Conservation (phyloP, 2,888 invertebrate genomes). For the Amblyjoppa proteus region DNA sequence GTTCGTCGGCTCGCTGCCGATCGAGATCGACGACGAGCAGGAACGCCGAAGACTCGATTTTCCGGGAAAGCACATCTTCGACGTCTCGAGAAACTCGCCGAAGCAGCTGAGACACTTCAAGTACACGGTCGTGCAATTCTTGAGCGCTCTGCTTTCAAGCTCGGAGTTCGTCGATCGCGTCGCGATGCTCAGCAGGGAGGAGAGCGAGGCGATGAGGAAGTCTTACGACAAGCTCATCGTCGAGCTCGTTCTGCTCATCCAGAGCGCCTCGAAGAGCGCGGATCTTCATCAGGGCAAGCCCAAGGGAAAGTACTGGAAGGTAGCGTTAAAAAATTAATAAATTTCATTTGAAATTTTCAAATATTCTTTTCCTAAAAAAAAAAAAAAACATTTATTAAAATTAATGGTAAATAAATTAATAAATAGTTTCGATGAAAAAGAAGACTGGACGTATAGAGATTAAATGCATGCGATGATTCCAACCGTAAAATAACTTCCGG, state of each 20-base stretch:
- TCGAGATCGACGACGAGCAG: slow-evolving; percentile 87
- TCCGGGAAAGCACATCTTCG: slow-evolving; percentile 86
- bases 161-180: slow-evolving; percentile 90
- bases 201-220: slow-evolving; percentile 86
- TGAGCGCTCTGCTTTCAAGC: slow-evolving; percentile 90
- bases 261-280: slow-evolving; percentile 88
- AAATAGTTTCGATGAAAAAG: no score
- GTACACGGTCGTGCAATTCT: slow-evolving; percentile 91
- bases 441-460: no score
- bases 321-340: no score
- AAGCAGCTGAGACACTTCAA: slow-evolving; percentile 94
- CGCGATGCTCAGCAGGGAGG: slow-evolving; percentile 86
- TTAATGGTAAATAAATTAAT: no score
- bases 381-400: no score
- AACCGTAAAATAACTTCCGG: no score
- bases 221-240: slow-evolving; percentile 90
- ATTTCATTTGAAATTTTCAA: no score
- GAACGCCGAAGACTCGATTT: slow-evolving; percentile 70
- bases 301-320: slow-evolving; percentile 92
- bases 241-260: slow-evolving; percentile 89
- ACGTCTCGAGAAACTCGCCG: slow-evolving; percentile 88
- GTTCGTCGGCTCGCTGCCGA: slow-evolving; percentile 89
- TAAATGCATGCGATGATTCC: no score
- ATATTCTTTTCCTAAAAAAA: no score
- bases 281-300: slow-evolving; percentile 87